Percentiles rank a stretch among this genome's conserved stretches.
Evolutionary conservation across 92 coral and sea anemone genomes (phyloP).

Genomic region (Epizoanthus ramosus): DNA sequence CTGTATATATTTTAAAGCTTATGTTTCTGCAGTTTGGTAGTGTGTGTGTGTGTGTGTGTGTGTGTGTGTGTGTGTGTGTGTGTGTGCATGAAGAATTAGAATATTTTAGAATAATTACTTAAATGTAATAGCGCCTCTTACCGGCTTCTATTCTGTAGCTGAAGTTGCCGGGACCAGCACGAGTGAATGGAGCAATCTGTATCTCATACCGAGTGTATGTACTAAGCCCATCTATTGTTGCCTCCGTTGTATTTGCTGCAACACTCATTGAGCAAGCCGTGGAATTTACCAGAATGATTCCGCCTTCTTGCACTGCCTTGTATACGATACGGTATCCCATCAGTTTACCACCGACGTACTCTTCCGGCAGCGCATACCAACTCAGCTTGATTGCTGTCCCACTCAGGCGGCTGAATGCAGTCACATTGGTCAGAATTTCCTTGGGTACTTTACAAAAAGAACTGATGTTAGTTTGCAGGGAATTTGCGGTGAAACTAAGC

Average conservation of each 20-base stretch:
- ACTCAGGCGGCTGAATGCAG: neutral
- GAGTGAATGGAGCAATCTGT: neutral
- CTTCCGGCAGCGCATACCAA: neutral
- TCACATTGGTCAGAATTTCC: neutral
- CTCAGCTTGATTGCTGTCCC: neutral
- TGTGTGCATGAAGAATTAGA: no score
- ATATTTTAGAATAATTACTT: no score
- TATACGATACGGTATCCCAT: neutral
- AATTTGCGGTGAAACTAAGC: no score
- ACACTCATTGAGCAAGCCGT: neutral
- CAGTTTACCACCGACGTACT: neutral
- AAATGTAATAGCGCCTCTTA: neutral
- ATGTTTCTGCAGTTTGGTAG: no score
- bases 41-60: no score
- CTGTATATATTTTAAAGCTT: no score
- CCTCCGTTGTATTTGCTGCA: neutral
- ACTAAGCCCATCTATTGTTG: neutral
- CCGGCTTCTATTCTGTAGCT: neutral
- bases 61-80: no score
- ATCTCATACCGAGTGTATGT: conserved; percentile 3
- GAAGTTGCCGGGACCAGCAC: neutral
- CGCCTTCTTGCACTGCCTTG: neutral
- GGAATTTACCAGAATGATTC: neutral
- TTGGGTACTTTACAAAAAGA: neutral
- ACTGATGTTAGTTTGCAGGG: neutral